Percentiles rank a stretch among this genome's conserved stretches.
Evolutionary conservation across 2,888 invertebrate genomes (phyloP).

Genomic region (Apeira syringaria): DNA sequence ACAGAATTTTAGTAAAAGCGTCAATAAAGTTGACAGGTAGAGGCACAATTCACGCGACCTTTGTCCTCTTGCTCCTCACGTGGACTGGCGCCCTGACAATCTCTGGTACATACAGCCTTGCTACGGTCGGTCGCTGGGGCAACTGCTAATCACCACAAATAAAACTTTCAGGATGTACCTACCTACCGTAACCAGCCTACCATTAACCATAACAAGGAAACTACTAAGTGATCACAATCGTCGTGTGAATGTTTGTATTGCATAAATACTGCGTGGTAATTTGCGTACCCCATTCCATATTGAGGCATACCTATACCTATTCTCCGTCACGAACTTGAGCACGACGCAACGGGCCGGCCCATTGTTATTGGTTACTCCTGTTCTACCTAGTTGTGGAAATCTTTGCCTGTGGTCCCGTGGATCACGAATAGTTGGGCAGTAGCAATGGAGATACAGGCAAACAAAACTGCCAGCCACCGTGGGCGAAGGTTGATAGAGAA

Average conservation of each 20-base stretch:
- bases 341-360: too few relatives aligned
- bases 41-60: conserved; percentile 39
- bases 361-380: too few relatives aligned
- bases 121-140: conserved; percentile 64
- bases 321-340: too few relatives aligned
- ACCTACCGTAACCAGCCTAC: conserved; percentile 16
- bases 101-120: conserved; percentile 66
- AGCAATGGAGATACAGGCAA: too few relatives aligned
- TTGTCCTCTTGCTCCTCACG: conserved; percentile 54
- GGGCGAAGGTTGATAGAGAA: too few relatives aligned
- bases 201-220: conserved; percentile 31
- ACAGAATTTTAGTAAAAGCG: conserved; percentile 20
- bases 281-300: too few relatives aligned
- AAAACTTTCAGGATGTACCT: conserved; percentile 61
- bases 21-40: conserved; percentile 29
- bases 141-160: conserved; percentile 78
- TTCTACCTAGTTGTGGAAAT: too few relatives aligned
- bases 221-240: conserved; percentile 15
- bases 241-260: conserved; percentile 11
- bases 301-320: too few relatives aligned
- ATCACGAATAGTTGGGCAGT: too few relatives aligned
- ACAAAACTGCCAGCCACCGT: too few relatives aligned
- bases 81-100: conserved; percentile 63
- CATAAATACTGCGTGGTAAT: conserved; percentile 1
- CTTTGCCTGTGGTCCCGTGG: too few relatives aligned